Conservation (phyloP, 92 coral and sea anemone genomes). For the Meandrina meandrites region DNA sequence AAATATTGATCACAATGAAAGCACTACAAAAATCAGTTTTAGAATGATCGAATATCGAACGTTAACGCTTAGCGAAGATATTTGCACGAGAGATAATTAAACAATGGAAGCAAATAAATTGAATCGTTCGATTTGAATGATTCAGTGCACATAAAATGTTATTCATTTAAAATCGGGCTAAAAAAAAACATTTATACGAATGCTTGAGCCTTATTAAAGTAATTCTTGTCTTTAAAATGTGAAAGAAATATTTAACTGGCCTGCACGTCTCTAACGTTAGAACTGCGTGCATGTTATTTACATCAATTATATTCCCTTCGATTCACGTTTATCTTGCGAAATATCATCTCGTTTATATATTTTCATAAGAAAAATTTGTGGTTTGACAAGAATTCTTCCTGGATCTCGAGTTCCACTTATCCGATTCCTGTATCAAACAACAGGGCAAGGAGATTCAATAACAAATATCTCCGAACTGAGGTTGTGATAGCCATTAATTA, state of each 20-base stretch:
- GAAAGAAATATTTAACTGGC: neutral
- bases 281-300: neutral
- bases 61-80: neutral
- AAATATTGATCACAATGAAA: neutral
- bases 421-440: neutral
- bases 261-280: neutral
- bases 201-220: neutral
- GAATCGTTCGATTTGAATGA: neutral
- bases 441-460: neutral
- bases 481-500: neutral
- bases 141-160: neutral
- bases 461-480: neutral
- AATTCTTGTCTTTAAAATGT: neutral
- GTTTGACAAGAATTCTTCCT: neutral
- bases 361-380: neutral
- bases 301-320: neutral
- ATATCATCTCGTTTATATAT: neutral
- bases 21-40: neutral
- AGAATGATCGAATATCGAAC: neutral
- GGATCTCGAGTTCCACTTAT: neutral
- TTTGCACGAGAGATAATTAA: neutral
- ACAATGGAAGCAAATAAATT: constrained; percentile 4
- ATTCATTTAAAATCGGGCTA: neutral
- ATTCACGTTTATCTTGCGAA: neutral
- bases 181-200: neutral